Percentiles rank a stretch among this genome's conserved stretches.
phyloP scores from a whole-genome alignment of 1,140 invertebrate species.

The Amyelois transitella region DNA sequence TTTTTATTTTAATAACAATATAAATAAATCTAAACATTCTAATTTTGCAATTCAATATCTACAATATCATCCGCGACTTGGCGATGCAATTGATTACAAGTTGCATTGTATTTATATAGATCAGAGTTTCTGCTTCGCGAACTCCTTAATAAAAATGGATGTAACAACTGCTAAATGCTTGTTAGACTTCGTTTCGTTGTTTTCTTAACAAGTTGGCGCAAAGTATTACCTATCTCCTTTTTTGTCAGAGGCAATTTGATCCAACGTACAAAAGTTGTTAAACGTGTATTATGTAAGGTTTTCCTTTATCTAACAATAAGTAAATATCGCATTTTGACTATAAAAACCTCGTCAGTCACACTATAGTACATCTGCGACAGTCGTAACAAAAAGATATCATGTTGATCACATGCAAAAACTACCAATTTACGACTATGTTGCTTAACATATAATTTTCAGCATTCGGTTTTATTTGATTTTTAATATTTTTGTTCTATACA shows the following conservation, averaged over 20 bases:
- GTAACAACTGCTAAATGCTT: neutral
- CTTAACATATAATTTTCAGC: neutral
- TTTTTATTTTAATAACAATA: too few species aligned
- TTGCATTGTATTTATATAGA: neutral
- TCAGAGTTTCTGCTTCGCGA: neutral
- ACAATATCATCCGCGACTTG: neutral
- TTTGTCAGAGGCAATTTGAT: neutral
- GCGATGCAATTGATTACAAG: neutral
- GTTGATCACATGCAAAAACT: neutral
- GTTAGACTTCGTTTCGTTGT: neutral
- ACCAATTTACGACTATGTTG: neutral
- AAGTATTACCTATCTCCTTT: neutral
- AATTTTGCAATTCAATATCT: neutral
- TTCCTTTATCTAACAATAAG: too few species aligned
- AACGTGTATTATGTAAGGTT: neutral
- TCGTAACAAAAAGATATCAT: neutral
- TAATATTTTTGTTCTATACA: neutral
- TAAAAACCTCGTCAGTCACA: slow-evolving; percentile 17
- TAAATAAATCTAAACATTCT: neutral
- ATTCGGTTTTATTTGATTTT: neutral
- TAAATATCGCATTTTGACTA: too few species aligned
- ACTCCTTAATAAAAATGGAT: neutral
- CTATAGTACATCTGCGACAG: slow-evolving; percentile 4
- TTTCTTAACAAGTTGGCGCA: neutral
- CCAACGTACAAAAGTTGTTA: neutral